Conservation (phyloP, 1,140 invertebrate species). For the Drosophila novamexicana region DNA sequence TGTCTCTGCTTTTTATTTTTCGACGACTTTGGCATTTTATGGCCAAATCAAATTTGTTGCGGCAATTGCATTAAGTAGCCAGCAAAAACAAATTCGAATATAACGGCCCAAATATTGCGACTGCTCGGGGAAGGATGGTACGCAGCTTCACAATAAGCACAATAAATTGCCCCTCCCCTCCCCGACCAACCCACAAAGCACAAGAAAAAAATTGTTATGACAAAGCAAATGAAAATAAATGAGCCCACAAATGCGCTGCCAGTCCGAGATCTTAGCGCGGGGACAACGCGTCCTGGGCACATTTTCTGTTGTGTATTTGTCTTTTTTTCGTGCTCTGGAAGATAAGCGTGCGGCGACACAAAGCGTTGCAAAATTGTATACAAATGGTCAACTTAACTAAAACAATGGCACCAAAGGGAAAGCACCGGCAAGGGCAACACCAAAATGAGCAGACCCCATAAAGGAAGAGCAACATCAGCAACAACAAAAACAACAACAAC, state of each 20-base stretch:
- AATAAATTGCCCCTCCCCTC: constrained; percentile 8
- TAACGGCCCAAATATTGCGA: constrained; percentile 45
- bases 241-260: constrained; percentile 71
- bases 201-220: constrained; percentile 77
- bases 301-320: neutral
- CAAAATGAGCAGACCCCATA: constrained; percentile 68
- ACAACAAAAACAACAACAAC: constrained; percentile 33
- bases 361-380: constrained; percentile 73
- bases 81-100: constrained; percentile 53
- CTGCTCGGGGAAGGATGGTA: neutral
- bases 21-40: constrained; percentile 46
- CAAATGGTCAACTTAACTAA: constrained; percentile 83
- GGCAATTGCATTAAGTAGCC: constrained; percentile 76
- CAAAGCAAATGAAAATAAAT: constrained; percentile 82
- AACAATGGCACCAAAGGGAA: constrained; percentile 65
- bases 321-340: constrained; percentile 23
- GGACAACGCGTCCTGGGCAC: constrained; percentile 11
- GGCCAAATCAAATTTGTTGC: constrained; percentile 76
- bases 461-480: constrained; percentile 48
- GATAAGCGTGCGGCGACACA: constrained; percentile 61
- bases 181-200: constrained; percentile 12
- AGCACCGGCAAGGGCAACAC: constrained; percentile 47
- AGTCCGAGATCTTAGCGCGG: neutral
- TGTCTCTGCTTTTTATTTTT: constrained; percentile 7
- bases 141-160: neutral